Conservation (phyloP, 2,888 invertebrate genomes). For the Pherbina coryleti region DNA sequence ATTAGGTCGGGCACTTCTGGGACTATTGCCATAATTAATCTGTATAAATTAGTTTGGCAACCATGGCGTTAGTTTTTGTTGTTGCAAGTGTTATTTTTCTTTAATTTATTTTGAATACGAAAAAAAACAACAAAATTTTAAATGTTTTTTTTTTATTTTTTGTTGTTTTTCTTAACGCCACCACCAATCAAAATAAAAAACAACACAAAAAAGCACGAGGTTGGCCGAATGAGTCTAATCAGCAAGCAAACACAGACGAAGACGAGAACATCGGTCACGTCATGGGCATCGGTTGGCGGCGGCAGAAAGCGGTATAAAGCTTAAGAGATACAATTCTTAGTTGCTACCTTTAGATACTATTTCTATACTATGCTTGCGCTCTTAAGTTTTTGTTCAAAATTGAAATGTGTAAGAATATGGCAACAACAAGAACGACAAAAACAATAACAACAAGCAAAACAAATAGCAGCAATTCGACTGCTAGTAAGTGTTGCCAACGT, state of each 20-base stretch:
- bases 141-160: not conserved
- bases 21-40: no score
- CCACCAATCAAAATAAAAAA: no score
- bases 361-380: not conserved
- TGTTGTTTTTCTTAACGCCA: constrained; percentile 1
- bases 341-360: constrained; percentile 11
- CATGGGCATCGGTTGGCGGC: not conserved
- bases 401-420: not conserved
- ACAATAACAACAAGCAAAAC: not conserved
- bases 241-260: constrained; percentile 14
- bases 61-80: not conserved
- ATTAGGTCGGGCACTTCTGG: no score
- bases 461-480: not conserved
- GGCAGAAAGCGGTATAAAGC: not conserved
- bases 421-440: not conserved
- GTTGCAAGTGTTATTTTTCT: not conserved
- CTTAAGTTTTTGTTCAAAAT: not conserved
- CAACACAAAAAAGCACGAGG: constrained; percentile 10
- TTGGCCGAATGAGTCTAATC: constrained; percentile 28
- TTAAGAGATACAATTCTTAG: not conserved
- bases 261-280: not conserved
- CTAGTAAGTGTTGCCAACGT: not conserved
- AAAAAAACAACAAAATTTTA: not conserved
- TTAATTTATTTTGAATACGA: constrained; percentile 26
- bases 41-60: not conserved